Percentiles rank a stretch among this genome's conserved stretches.
Evolutionary conservation across 2,888 invertebrate species (phyloP).

Genomic region (Eurytoma californica): DNA sequence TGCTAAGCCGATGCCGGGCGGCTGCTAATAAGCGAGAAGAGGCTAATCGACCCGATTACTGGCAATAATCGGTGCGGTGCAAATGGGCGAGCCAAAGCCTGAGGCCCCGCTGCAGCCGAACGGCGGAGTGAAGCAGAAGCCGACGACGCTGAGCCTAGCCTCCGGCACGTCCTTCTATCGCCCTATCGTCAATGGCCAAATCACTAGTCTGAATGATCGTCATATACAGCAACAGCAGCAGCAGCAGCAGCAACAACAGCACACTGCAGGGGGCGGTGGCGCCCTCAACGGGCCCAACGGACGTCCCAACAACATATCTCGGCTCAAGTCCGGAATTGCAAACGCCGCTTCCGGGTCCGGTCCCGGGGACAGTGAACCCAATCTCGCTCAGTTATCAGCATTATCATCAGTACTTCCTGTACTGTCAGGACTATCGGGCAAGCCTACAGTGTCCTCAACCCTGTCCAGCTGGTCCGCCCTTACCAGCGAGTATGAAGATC

Average conservation of each 20-base stretch:
- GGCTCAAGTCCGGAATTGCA: slow-evolving; percentile 54
- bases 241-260: slow-evolving; percentile 60
- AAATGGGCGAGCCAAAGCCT: slow-evolving; percentile 74
- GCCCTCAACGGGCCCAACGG: slow-evolving; percentile 50
- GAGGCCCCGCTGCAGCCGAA: slow-evolving; percentile 71
- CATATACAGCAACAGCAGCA: slow-evolving; percentile 68
- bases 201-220: slow-evolving; percentile 71
- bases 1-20: slow-evolving; percentile 12
- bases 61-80: slow-evolving; percentile 57
- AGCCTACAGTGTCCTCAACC: slow-evolving; percentile 13
- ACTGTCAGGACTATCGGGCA: slow-evolving; percentile 65
- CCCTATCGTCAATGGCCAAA: slow-evolving; percentile 69
- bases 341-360: neutral
- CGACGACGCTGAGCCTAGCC: slow-evolving; percentile 71
- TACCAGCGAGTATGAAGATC: slow-evolving; percentile 68
- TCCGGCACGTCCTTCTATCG: slow-evolving; percentile 73
- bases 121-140: slow-evolving; percentile 73
- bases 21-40: neutral
- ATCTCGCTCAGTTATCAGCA: slow-evolving; percentile 65
- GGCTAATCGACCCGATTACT: slow-evolving; percentile 19
- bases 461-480: slow-evolving; percentile 44
- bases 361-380: slow-evolving; percentile 57
- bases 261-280: slow-evolving; percentile 49
- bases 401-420: slow-evolving; percentile 68
- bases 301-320: slow-evolving; percentile 42